phyloP scores from a whole-genome alignment of 2,888 invertebrate species.

The Pyrocoelia pectoralis region DNA sequence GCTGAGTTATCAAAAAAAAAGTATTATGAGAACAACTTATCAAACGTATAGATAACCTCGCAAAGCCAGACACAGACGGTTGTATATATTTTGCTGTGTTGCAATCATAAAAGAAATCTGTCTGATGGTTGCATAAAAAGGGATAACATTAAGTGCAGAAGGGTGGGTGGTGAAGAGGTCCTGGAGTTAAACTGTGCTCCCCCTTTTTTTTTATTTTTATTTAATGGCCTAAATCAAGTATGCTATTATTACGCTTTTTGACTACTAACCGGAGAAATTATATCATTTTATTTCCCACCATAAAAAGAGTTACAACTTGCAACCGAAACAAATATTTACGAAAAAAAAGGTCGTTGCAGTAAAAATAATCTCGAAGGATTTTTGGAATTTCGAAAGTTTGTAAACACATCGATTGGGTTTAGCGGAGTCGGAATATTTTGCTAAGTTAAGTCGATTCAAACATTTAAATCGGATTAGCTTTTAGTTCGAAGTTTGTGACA shows the following conservation, averaged over 20 bases:
- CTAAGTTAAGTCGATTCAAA: conserved; percentile 10
- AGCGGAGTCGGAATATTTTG: conserved; percentile 5
- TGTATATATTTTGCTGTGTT: background rate
- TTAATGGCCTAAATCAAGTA: conserved; percentile 17
- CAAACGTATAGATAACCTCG: background rate
- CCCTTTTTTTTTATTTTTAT: conserved; percentile 20
- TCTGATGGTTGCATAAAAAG: conserved; percentile 19
- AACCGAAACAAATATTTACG: background rate
- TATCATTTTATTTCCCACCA: background rate
- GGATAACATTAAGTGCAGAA: conserved; percentile 28
- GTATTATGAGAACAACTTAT: background rate
- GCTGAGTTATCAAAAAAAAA: background rate
- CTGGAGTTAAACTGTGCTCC: conserved; percentile 18
- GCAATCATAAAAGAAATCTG: conserved; percentile 23
- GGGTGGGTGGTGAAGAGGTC: conserved; percentile 26
- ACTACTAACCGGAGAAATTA: background rate
- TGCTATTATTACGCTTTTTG: conserved; percentile 6
- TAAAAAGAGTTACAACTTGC: background rate
- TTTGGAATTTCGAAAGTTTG: conserved; percentile 1
- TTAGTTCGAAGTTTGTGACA: background rate
- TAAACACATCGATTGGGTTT: background rate
- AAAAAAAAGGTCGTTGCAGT: background rate
- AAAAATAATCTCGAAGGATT: background rate
- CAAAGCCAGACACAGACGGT: background rate
- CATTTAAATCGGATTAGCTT: conserved; percentile 8